Conservation (phyloP, 2,797 vertebrate genomes). For the Danio jaintianensis region DNA sequence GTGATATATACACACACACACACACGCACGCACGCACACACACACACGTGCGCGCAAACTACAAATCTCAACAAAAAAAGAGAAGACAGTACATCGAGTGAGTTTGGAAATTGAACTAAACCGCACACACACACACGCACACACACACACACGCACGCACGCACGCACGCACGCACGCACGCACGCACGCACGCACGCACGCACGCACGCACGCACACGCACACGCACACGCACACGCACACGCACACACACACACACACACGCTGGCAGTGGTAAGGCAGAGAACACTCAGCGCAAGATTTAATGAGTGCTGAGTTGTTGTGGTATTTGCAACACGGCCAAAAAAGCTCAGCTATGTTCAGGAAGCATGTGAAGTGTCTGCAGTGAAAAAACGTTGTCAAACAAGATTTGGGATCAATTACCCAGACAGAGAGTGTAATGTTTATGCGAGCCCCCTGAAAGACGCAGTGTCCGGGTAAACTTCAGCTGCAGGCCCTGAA, state of each 20-base stretch:
- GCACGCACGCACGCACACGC: conserved; percentile 20
- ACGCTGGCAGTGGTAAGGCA: conserved; percentile 27
- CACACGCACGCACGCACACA: no score
- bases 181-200: conserved; percentile 16
- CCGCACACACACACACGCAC: conserved; percentile 19
- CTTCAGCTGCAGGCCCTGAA: conserved; percentile 45
- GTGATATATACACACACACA: no score
- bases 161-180: conserved; percentile 21
- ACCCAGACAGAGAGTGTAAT: conserved; percentile 74
- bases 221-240: conserved; percentile 20
- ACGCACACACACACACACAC: conserved; percentile 24
- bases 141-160: conserved; percentile 22
- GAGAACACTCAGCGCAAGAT: conserved; percentile 58
- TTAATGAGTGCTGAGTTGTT: conserved; percentile 76
- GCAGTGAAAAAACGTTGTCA: conserved; percentile 76
- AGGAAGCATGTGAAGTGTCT: conserved; percentile 74
- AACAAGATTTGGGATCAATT: conserved; percentile 84
- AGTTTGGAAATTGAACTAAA: conserved; percentile 3
- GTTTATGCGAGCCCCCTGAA: conserved; percentile 58
- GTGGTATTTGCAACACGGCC: conserved; percentile 76
- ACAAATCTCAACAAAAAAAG: neutral
- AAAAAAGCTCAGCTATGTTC: conserved; percentile 75
- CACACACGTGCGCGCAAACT: no score
- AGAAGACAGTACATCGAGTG: neutral
- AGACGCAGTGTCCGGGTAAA: conserved; percentile 42